Evolutionary conservation across 2,888 invertebrate species (phyloP).

Genomic region (Mimachlamys varia): DNA sequence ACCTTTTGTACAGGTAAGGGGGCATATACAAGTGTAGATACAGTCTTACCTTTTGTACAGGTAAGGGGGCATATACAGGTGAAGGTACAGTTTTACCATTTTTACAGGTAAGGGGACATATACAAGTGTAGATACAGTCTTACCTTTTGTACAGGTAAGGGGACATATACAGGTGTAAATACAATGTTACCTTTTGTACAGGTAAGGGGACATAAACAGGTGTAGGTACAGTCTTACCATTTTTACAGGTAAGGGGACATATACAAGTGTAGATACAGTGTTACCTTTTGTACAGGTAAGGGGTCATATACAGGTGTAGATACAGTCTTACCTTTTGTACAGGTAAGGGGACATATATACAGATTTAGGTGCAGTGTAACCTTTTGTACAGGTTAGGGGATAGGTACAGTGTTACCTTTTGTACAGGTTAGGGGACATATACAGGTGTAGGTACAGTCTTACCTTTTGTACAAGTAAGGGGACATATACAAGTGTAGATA

Average conservation of each 20-base stretch:
- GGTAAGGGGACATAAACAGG: not conserved
- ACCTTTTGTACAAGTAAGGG: not conserved
- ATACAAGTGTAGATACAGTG: not conserved
- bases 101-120: not conserved
- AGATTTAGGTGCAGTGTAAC: not conserved
- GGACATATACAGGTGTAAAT: not conserved
- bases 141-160: conserved; percentile 83
- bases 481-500: too few species aligned
- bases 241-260: conserved; percentile 81
- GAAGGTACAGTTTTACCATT: not conserved
- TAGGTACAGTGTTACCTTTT: not conserved
- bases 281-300: not conserved
- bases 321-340: conserved; percentile 83
- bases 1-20: not conserved
- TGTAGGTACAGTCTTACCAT: conserved; percentile 83
- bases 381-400: not conserved
- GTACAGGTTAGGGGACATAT: not conserved
- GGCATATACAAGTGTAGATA: too few species aligned
- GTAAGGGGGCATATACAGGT: conserved; percentile 69
- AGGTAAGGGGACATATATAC: conserved; percentile 80
- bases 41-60: conserved; percentile 83
- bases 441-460: not conserved
- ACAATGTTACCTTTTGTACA: not conserved
- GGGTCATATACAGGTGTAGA: too few species aligned
- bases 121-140: too few species aligned